Base-by-base conservation (phyloP, 2,797 vertebrate species). In the Scleropages formosus region DNA sequence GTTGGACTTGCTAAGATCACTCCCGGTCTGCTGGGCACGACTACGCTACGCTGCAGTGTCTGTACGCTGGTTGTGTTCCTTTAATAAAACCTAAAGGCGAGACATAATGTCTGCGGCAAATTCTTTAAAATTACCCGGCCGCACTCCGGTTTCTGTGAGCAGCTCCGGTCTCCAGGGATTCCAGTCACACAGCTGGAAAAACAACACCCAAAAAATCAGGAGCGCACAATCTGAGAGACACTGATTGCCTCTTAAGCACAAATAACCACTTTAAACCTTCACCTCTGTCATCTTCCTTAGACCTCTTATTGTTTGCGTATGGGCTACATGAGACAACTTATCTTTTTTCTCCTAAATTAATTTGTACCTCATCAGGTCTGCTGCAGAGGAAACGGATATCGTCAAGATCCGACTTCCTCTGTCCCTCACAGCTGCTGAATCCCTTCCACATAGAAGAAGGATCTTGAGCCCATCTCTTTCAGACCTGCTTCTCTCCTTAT, bases 51-150 rank as follows among this genome's bases (percentile, higher is more conserved):
- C 60, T n/a, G 31, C 8, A 39, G 20, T 58, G 4, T 58, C 8
- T 51, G 31, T 63, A 51, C 22, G 77, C 20, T 39, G 26, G 66
- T 59, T 77, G 46, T 46, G 59, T 44, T 72, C 72, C 26, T 56
- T 39, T 56, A 53, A 24, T 20, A 47, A 22, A 49, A 31, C 26
- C 46, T 62, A 10, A 22, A 49, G 58, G 58, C 22, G 66, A 62
- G 58, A 62, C 66, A 13, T 49, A 18, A 51, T 44, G 60, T 47
- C 70, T 44, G n/a, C 39, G 49, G 47, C n/a, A 15, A 6, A 51
- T 47, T 72, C 65, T 69, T 53, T 71, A 65, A 72, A 77, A 65
- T 63, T 63, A 53, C 22, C 58, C 22, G n/a, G 2, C 59, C 47
- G 56, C 46, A 16, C 20, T 60, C 70, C 8, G n/a, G 64, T 60